These are phyloP conservation scores for Drosophila imparisetae DNA, from an alignment of 2,888 invertebrate genomes.

Conservation along the genomic window DNA sequence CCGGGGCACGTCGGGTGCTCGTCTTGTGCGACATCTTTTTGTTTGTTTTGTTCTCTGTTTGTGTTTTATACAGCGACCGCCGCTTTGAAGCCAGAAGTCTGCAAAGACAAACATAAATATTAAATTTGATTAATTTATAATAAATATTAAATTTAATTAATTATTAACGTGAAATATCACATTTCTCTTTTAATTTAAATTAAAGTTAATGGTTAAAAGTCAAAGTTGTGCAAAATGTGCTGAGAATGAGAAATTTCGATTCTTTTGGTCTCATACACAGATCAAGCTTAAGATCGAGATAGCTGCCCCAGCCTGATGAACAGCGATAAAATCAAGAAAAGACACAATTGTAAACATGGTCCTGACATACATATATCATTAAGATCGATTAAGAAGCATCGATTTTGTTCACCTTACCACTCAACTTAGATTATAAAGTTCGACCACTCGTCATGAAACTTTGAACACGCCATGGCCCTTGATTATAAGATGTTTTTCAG, in stretches of 20 bases:
- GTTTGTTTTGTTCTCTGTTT: not conserved
- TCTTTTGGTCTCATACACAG: no score
- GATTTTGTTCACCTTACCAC: not conserved
- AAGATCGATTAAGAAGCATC: not conserved
- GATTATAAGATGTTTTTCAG: not conserved
- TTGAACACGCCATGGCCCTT: not conserved
- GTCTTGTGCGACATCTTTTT: constrained; percentile 83
- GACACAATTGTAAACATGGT: not conserved
- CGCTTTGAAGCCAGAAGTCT: constrained; percentile 37
- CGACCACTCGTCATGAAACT: not conserved
- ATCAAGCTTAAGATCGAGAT: not conserved
- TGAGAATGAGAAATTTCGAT: not conserved
- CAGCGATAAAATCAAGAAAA: not conserved
- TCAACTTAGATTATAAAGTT: not conserved
- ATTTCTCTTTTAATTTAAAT: not conserved
- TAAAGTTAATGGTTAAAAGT: not conserved
- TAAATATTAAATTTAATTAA: not conserved
- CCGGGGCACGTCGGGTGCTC: constrained; percentile 71
- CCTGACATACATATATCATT: not conserved
- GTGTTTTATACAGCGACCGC: constrained; percentile 16
- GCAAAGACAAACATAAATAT: constrained; percentile 7
- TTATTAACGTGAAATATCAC: not conserved
- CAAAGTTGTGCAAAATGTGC: not conserved
- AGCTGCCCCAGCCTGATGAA: not conserved
- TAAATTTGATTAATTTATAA: not conserved